phyloP scores from a whole-genome alignment of 2,888 invertebrate species.

The Dione vanillae region DNA sequence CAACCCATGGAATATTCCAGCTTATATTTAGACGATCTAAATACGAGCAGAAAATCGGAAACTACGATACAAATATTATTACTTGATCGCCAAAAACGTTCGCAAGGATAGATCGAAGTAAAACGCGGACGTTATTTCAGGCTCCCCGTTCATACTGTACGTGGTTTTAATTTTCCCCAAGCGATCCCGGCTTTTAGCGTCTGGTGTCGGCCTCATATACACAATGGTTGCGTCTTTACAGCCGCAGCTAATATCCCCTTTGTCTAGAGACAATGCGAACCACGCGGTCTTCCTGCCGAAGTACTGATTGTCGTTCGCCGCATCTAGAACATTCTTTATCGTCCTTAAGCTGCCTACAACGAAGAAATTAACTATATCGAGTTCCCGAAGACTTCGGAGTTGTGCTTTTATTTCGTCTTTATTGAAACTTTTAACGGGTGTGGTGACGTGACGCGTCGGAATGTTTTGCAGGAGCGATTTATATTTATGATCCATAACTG shows the following conservation, averaged over 20 bases:
- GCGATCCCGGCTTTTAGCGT: constrained; percentile 87
- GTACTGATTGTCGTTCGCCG: constrained; percentile 89
- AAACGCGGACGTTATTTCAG: constrained; percentile 92
- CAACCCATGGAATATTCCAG: constrained; percentile 72
- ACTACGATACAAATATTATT: constrained; percentile 69
- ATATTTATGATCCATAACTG: constrained; percentile 97
- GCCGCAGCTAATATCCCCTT: constrained; percentile 89
- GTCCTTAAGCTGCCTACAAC: constrained; percentile 90
- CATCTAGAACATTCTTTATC: constrained; percentile 87
- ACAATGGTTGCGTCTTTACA: constrained; percentile 91
- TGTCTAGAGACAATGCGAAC: constrained; percentile 92
- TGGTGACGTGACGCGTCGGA: constrained; percentile 94
- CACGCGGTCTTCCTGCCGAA: constrained; percentile 94
- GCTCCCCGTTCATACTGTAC: constrained; percentile 88
- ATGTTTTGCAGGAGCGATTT: constrained; percentile 95
- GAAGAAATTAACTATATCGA: constrained; percentile 96
- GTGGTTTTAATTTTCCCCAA: constrained; percentile 88
- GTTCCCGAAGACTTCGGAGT: constrained; percentile 88
- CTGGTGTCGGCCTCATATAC: constrained; percentile 89
- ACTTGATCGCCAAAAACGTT: constrained; percentile 90
- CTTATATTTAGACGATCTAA: constrained; percentile 71
- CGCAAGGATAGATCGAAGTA: constrained; percentile 93
- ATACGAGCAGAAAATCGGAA: constrained; percentile 62
- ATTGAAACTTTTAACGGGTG: constrained; percentile 84
- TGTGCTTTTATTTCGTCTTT: constrained; percentile 87